Evolutionary conservation across 2,888 invertebrate genomes (phyloP).

Genomic region (Agonopterix subpropinquella): DNA sequence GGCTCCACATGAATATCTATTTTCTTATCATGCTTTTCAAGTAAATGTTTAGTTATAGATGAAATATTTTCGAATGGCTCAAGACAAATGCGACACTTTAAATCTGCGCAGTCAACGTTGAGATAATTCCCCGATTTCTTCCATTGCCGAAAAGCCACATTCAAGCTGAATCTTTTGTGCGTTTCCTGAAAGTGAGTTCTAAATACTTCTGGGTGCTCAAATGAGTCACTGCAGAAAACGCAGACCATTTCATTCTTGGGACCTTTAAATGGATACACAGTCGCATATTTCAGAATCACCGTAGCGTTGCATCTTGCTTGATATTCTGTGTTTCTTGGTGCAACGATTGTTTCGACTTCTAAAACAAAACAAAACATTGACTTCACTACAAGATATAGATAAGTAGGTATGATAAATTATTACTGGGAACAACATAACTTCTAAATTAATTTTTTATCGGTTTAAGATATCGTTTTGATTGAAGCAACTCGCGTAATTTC

Average conservation of each 20-base stretch:
- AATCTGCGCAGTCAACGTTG: conserved; percentile 51
- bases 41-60: conserved; percentile 42
- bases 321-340: conserved; percentile 32
- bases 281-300: conserved; percentile 54
- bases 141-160: conserved; percentile 52
- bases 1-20: conserved; percentile 39
- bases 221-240: conserved; percentile 59
- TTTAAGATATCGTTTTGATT: too few relatives aligned
- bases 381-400: conserved; percentile 23
- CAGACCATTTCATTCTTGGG: conserved; percentile 46
- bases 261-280: conserved; percentile 59
- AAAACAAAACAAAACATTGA: conserved; percentile 55
- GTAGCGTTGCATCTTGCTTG: conserved; percentile 59
- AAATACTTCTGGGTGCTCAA: conserved; percentile 41
- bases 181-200: conserved; percentile 42
- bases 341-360: conserved; percentile 38
- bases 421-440: too few relatives aligned
- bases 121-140: conserved; percentile 40
- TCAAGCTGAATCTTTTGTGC: conserved; percentile 42
- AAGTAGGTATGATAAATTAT: too few relatives aligned
- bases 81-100: conserved; percentile 46
- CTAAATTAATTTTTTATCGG: too few relatives aligned
- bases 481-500: too few relatives aligned
- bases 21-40: conserved; percentile 30
- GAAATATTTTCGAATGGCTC: conserved; percentile 32